Evolutionary conservation across 2,113 vertebrate species (phyloP).

Genomic region (Gallinago media): DNA sequence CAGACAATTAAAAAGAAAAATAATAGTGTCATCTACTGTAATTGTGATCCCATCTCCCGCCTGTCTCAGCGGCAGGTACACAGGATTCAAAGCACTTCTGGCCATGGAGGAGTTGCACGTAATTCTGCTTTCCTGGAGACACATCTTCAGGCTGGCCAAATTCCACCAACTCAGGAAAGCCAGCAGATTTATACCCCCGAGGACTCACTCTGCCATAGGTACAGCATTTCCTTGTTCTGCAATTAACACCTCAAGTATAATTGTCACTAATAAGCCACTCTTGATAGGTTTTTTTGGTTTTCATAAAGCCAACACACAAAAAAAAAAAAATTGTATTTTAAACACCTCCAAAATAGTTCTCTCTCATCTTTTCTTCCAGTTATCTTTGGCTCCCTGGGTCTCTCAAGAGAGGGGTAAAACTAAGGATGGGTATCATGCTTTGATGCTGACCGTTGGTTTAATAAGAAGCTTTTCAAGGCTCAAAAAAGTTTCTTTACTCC

Average conservation of each 20-base stretch:
- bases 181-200: neutral
- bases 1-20: constrained; percentile 26
- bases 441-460: neutral
- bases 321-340: neutral
- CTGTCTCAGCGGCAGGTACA: constrained; percentile 50
- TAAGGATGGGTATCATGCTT: neutral
- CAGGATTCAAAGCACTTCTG: constrained; percentile 54
- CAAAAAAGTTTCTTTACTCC: neutral
- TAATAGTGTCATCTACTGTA: constrained; percentile 23
- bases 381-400: neutral
- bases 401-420: neutral
- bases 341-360: neutral
- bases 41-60: constrained; percentile 45
- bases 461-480: neutral
- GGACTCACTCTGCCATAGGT: constrained; percentile 26
- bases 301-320: neutral
- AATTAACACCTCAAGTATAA: constrained; percentile 77
- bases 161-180: neutral
- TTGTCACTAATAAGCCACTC: constrained; percentile 62
- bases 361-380: neutral
- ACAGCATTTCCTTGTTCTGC: constrained; percentile 81
- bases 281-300: constrained; percentile 39
- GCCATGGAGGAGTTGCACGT: constrained; percentile 59
- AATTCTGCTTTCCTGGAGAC: constrained; percentile 70
- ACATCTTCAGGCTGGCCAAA: constrained; percentile 52